Percentiles rank a stretch among this genome's conserved stretches.
These are phyloP conservation scores for Microtus richardsoni DNA, from an alignment of 2,113 vertebrate genomes.

Conservation along the genomic window DNA sequence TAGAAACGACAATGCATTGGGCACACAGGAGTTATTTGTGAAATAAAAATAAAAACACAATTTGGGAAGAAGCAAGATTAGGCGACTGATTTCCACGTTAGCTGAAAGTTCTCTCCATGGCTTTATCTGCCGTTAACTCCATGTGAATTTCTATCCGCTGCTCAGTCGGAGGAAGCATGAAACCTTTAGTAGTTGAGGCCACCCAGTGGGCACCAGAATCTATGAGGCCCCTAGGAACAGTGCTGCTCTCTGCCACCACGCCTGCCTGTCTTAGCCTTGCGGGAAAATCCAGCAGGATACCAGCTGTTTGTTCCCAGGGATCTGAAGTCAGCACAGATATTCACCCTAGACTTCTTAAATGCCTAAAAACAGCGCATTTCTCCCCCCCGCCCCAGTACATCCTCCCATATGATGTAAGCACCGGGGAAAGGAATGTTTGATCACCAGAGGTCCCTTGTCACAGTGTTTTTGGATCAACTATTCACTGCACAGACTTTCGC, in stretches of 20 bases:
- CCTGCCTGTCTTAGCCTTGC: neutral
- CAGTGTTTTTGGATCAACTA: neutral
- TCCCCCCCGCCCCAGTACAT: neutral
- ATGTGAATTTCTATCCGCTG: neutral
- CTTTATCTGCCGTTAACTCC: neutral
- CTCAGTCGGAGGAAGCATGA: neutral
- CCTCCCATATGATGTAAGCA: neutral
- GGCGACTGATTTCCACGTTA: neutral
- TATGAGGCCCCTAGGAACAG: neutral
- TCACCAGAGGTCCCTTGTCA: neutral
- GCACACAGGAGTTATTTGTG: neutral
- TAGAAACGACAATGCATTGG: neutral
- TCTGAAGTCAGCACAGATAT: neutral
- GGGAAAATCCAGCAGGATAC: neutral
- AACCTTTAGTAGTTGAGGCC: neutral
- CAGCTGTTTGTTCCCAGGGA: neutral
- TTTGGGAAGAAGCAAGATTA: neutral
- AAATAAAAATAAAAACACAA: neutral
- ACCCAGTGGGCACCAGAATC: neutral
- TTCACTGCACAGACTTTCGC: neutral
- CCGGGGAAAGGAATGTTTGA: neutral
- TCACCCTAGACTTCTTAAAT: neutral
- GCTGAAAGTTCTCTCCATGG: neutral
- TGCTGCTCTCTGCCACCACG: neutral
- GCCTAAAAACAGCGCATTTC: neutral